Base-by-base conservation (phyloP, 1,140 invertebrate genomes). In the Carcinoscorpius rotundicauda region DNA sequence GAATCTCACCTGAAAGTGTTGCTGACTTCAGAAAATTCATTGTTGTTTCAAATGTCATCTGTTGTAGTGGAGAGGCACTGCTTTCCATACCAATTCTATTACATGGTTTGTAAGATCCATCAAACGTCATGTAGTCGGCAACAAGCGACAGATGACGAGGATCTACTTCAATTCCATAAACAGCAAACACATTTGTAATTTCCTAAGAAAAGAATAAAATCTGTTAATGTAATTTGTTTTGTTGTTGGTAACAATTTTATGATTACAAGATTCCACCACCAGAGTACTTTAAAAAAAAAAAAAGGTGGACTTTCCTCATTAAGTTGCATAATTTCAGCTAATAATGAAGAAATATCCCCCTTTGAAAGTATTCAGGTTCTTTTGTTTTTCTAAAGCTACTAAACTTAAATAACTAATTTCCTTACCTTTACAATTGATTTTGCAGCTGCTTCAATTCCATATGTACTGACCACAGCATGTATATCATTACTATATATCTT, bases 101-200 rank as follows among this genome's bases (percentile, higher is more conserved):
- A 75, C 98, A 85, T 0, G 95, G 89, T 73, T 87, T 84, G 72
- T 90, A 97, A 6, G 79, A 79, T 1, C 97, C 97, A 74, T 91
- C 87, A 72, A 86, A 94, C 0, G 95, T 99, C 96, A 99, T 99
- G 75, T 97, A 98, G 78, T 99, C 96, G 0, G 95, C 91, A 64
- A 98, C 85, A 1, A 99, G 78, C 0, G 84, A 86, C 66, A 99
- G 81, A 84, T 99, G 97, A 53, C 95, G 81, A 4, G 88, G 85
- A 80, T 98, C 93, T 0, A 99, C 93, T 11, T 85, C 84, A 72
- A 99, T 99, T 49, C 94, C 94, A 74, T 99, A 99, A 4, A 93
- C 91, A 72, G 87, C 87, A 76, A 98, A 98, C 10, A 97, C 93
- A 75, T 91, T 88, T 75, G 86, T 84, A 52, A 97, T 86, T 83